Percentiles rank a stretch among this genome's conserved stretches.
Evolutionary conservation across 2,797 vertebrate genomes (phyloP).

Genomic region (Ambastaia sidthimunki): DNA sequence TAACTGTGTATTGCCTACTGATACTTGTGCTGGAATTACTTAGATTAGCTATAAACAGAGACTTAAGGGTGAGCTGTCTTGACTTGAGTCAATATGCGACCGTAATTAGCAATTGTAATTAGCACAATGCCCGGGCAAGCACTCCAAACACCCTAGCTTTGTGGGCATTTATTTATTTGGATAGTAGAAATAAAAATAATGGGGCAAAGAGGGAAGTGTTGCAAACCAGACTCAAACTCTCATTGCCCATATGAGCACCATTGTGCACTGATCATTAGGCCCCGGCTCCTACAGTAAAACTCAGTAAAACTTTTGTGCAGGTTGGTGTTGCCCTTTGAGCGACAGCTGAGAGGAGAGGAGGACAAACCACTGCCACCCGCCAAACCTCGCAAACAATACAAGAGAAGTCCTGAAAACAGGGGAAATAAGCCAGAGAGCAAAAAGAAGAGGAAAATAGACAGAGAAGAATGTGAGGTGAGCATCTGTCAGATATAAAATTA

Average conservation of each 20-base stretch:
- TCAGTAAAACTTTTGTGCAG: constrained; percentile 72
- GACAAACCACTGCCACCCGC: constrained; percentile 89
- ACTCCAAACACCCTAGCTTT: not conserved
- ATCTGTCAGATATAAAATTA: not conserved
- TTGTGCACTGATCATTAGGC: not conserved
- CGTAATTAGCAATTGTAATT: too few relatives aligned
- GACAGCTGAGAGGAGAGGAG: constrained; percentile 89
- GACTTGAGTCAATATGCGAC: not conserved
- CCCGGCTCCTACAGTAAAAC: not conserved
- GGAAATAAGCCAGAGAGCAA: constrained; percentile 68
- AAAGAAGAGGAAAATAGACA: constrained; percentile 71
- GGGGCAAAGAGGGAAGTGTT: too few relatives aligned
- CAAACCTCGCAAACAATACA: constrained; percentile 91
- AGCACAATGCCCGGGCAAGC: not conserved
- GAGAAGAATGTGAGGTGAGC: constrained; percentile 70
- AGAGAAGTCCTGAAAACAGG: constrained; percentile 78
- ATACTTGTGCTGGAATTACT: not conserved
- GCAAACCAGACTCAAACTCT: not conserved
- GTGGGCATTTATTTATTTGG: too few relatives aligned
- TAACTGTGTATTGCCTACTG: too few relatives aligned
- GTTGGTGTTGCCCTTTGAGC: constrained; percentile 91
- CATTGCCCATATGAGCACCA: not conserved
- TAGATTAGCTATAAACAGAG: not conserved
- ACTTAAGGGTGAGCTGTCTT: not conserved
- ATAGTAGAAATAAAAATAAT: too few relatives aligned